Percentiles rank a stretch among this genome's conserved stretches.
Evolutionary conservation across 2,797 vertebrate genomes (phyloP).

Genomic region (Erethizon dorsatum): DNA sequence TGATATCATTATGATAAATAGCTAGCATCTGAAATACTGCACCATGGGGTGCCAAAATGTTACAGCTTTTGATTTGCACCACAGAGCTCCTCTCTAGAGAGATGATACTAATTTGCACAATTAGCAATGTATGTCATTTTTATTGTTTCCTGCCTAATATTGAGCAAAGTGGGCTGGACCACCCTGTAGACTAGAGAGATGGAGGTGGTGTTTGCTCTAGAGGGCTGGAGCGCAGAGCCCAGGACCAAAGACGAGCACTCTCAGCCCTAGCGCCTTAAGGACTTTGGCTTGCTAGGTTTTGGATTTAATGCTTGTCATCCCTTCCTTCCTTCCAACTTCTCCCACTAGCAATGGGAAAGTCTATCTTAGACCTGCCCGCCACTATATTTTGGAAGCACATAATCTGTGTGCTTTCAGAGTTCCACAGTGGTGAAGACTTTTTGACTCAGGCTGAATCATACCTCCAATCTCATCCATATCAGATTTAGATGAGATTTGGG

Average conservation of each 20-base stretch:
- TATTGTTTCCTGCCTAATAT: background rate
- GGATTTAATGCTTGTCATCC: background rate
- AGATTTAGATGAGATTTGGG: background rate
- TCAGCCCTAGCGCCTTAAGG: background rate
- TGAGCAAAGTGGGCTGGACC: background rate
- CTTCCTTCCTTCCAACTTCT: background rate
- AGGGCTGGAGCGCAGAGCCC: background rate
- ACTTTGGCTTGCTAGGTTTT: background rate
- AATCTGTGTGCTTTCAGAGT: background rate
- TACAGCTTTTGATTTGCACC: constrained; percentile 27
- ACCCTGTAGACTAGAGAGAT: background rate
- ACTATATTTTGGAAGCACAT: background rate
- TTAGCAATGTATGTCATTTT: background rate
- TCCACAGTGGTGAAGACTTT: background rate
- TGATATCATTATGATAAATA: background rate
- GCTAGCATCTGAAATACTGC: background rate
- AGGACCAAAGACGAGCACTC: background rate
- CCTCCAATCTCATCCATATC: background rate
- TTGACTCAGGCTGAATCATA: background rate
- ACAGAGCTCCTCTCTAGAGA: constrained; percentile 8
- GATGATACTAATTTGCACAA: constrained; percentile 1
- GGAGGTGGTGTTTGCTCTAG: background rate
- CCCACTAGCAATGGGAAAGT: background rate
- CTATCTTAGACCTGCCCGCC: background rate
- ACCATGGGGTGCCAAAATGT: background rate